A percentile compares a stretch with the other conserved stretches of the same genome.
Conservation (phyloP, 2,797 vertebrate genomes). For the Gallirallus australis region DNA sequence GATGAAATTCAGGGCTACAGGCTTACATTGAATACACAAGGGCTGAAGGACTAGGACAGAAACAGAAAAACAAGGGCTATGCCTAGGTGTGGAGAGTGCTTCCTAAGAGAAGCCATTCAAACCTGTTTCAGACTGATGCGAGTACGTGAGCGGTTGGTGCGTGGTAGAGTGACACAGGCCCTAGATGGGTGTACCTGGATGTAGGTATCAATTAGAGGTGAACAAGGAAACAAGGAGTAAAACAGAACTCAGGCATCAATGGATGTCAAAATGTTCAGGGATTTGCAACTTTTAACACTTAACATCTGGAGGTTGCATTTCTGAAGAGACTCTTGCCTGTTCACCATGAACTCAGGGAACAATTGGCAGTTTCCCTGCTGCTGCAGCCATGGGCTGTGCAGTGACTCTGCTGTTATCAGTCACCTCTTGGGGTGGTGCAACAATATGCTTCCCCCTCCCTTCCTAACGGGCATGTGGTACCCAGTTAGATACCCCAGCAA, state of each 20-base stretch:
- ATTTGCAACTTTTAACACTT: not conserved
- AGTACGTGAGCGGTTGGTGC: accelerated
- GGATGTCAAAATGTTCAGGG: not conserved
- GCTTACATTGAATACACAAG: not conserved
- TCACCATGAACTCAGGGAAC: not conserved
- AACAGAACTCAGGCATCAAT: not conserved
- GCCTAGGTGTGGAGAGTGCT: not conserved
- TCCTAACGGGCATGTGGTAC: not conserved
- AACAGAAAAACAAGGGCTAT: not conserved
- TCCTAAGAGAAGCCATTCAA: not conserved
- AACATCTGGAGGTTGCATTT: not conserved
- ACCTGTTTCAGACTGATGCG: not conserved
- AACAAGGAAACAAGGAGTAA: not conserved
- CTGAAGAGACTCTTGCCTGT: not conserved
- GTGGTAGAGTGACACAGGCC: accelerated
- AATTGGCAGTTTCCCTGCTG: not conserved
- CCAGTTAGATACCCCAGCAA: not conserved
- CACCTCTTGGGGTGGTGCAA: not conserved
- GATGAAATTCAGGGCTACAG: not conserved
- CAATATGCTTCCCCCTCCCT: not conserved
- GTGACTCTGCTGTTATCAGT: not conserved
- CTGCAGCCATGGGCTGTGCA: not conserved
- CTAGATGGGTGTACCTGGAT: not conserved
- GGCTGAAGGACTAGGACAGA: not conserved
- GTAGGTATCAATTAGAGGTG: not conserved